phyloP scores from a whole-genome alignment of 2,113 vertebrate species.

The Caracal caracal region DNA sequence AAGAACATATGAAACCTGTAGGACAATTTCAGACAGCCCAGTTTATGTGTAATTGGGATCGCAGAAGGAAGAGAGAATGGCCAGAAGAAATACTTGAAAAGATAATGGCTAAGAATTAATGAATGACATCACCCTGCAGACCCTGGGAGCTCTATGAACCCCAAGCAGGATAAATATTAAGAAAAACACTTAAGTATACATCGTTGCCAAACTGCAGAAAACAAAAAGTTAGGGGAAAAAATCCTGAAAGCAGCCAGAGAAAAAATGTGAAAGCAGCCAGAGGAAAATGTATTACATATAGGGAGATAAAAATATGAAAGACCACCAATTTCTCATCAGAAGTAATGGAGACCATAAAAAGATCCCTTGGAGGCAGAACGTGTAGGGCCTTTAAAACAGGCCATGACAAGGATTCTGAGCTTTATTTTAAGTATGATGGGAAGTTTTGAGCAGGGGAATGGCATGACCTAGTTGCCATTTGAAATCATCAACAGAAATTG shows the following conservation, averaged over 20 bases:
- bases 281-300: neutral
- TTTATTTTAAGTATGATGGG: neutral
- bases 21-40: neutral
- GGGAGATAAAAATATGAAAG: neutral
- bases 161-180: neutral
- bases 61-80: neutral
- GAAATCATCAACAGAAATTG: neutral
- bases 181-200: neutral
- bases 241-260: neutral
- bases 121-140: neutral
- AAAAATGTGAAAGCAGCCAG: conserved; percentile 9
- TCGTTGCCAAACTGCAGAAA: neutral
- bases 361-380: neutral
- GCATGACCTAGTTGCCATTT: neutral
- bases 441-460: neutral
- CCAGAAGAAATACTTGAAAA: neutral
- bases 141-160: neutral
- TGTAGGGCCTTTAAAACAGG: neutral
- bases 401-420: neutral
- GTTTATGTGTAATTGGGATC: neutral
- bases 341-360: neutral
- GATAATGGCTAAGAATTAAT: neutral
- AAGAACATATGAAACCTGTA: neutral
- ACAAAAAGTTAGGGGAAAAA: neutral
- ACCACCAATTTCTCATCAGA: neutral